phyloP scores from a whole-genome alignment of 2,888 invertebrate genomes.

The Phyllotreta cruciferae region DNA sequence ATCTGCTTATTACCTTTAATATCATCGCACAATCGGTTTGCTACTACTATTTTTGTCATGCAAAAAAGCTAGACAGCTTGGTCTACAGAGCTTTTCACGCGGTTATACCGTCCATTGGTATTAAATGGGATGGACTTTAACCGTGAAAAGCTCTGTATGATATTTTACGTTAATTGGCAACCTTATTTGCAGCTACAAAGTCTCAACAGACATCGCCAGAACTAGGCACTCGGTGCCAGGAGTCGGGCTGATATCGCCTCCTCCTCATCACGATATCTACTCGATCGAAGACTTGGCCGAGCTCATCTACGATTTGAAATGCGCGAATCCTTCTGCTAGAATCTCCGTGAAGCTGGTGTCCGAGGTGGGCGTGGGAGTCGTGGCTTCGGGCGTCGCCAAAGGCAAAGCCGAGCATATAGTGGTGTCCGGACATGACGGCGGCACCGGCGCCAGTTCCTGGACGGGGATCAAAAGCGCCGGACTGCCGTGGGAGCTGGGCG shows the following conservation, averaged over 20 bases:
- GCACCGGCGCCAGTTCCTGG: constrained; percentile 99
- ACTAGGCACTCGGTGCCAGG: constrained; percentile 96
- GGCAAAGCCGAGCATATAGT: constrained; percentile 96
- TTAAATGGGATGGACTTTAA: no score
- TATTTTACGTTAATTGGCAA: no score
- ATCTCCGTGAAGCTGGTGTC: constrained; percentile 98
- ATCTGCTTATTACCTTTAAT: no score
- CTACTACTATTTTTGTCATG: no score
- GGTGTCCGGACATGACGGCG: constrained; percentile 98
- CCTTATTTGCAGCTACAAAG: constrained; percentile 67
- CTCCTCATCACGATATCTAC: constrained; percentile 99
- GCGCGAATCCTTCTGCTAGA: constrained; percentile 92
- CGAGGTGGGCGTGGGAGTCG: constrained; percentile 90
- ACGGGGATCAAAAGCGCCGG: constrained; percentile 99
- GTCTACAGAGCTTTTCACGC: no score
- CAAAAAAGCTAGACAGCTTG: no score
- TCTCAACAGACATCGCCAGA: constrained; percentile 92
- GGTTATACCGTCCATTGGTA: no score
- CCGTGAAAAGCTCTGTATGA: no score
- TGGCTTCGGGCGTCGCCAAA: constrained; percentile 89
- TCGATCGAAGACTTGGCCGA: constrained; percentile 99
- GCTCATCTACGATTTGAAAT: constrained; percentile 97
- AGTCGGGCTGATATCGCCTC: constrained; percentile 97
- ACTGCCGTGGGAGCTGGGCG: constrained; percentile 97
- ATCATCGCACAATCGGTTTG: no score